Evolutionary conservation across 2,888 invertebrate genomes (phyloP), one percentile per base, ranked within the genome.

Genomic region (Sarcophaga caerulescens): DNA sequence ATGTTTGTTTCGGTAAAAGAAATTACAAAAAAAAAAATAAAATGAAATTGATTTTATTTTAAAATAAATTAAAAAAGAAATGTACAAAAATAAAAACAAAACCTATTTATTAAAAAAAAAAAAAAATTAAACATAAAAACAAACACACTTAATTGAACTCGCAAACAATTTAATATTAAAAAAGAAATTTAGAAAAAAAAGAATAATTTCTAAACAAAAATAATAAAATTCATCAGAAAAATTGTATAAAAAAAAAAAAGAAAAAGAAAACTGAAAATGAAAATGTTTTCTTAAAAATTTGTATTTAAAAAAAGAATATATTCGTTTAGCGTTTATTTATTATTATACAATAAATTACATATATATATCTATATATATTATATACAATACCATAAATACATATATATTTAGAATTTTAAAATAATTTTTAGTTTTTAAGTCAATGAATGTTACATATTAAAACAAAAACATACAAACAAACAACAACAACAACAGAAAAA

Each of bases 361-460:
- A 63, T 65, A 75, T 35, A 57, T 14, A 35, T 52, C n/a, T 62
- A 62, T 14, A 60, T 74, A 82, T 70, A 76, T 70, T 66, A 81
- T 81, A 68, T 74, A 81, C 59, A 80, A 63, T 10, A 70, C 47
- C 35, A 35, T 35, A 35, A 35, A 52, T 52, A 84, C 47, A 60
- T n/a, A 59, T 62, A 66, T 85, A 77, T 84, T 84, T 66, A 78
- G 66, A 57, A 78, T 44, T 68, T 83, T 77, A 73, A 52, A 77
- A 66, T 65, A 70, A 74, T 59, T 77, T 75, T 68, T 82, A 71
- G 23, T 70, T 79, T 70, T 70, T 84, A 84, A 84, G 79, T 65
- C 65, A 77, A 79, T 75, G 70, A 84, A 84, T 84, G 79, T 79
- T 79, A 84, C 79, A 84, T 87, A 81, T 77, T 78, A 63, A 75